Percentiles rank a stretch among this genome's conserved stretches.
Conservation (phyloP, 2,888 invertebrate genomes). For the Spodoptera exigua region DNA sequence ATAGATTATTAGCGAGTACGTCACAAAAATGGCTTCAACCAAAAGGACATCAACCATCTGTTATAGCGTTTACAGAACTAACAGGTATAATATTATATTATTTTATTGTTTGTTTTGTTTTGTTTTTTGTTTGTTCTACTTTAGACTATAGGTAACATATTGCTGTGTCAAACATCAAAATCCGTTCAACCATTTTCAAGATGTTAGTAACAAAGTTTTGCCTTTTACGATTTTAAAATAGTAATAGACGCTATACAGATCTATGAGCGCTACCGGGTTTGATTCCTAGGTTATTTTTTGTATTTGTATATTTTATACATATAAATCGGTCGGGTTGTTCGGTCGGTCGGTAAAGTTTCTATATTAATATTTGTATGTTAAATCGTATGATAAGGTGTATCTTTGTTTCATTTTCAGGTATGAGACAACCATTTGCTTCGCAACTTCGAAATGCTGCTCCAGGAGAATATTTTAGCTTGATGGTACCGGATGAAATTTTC, state of each 20-base stretch:
- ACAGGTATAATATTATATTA: conserved; percentile 18
- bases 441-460: conserved; percentile 11
- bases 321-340: no score
- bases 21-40: conserved; percentile 11
- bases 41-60: conserved; percentile 30
- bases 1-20: no score
- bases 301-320: no score
- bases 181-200: no score
- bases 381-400: neutral
- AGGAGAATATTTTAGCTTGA: conserved; percentile 31
- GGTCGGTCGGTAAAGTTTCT: neutral
- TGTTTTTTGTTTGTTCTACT: conserved; percentile 7
- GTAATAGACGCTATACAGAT: no score
- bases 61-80: conserved; percentile 30
- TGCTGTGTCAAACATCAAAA: neutral
- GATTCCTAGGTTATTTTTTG: no score
- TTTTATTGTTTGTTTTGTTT: conserved; percentile 15
- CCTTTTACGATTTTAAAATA: no score
- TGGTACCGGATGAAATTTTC: conserved; percentile 23
- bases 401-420: conserved; percentile 1
- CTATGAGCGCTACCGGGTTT: no score
- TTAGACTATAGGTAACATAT: conserved; percentile 9
- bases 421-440: conserved; percentile 8
- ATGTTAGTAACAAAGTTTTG: no score
- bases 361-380: neutral